Evolutionary conservation across 2,888 invertebrate species (phyloP).

Genomic region (Priocnemis perturbator): DNA sequence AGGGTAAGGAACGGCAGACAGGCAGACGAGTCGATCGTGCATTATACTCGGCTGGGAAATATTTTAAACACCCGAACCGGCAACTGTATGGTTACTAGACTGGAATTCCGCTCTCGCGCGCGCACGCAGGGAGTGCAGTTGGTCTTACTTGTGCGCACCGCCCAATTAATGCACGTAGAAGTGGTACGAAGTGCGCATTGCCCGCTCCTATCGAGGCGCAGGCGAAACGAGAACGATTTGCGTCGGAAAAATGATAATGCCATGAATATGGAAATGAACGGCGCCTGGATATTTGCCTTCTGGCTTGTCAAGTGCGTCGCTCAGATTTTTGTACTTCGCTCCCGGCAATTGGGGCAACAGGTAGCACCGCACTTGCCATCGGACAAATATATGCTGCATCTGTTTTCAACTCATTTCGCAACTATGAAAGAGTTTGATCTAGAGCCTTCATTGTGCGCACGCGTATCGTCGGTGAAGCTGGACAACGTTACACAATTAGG

Average conservation of each 20-base stretch:
- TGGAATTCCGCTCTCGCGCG: conserved; percentile 61
- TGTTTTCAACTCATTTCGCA: too few relatives aligned
- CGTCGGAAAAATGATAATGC: too few relatives aligned
- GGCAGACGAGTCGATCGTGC: conserved; percentile 33
- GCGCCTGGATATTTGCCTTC: neutral
- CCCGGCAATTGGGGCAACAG: too few relatives aligned
- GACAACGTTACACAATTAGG: too few relatives aligned
- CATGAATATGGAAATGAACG: too few relatives aligned
- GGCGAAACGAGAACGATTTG: neutral
- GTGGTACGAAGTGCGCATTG: conserved; percentile 15
- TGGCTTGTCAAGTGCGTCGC: neutral
- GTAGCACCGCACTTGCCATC: too few relatives aligned
- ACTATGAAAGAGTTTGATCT: too few relatives aligned
- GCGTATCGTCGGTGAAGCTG: too few relatives aligned
- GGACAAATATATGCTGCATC: conserved; percentile 7
- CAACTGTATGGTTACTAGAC: conserved; percentile 65
- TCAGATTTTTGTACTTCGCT: too few relatives aligned
- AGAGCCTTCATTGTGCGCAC: too few relatives aligned
- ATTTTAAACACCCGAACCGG: conserved; percentile 48
- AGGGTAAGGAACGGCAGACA: neutral
- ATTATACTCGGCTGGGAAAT: conserved; percentile 34
- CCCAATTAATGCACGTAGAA: conserved; percentile 58
- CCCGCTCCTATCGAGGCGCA: neutral
- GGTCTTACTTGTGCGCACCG: conserved; percentile 40
- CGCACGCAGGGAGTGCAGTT: conserved; percentile 35